A percentile compares a stretch with the other conserved stretches of the same genome.
These are phyloP conservation scores for Odontothrips loti DNA, from an alignment of 2,888 invertebrate species.

Conservation along the genomic window DNA sequence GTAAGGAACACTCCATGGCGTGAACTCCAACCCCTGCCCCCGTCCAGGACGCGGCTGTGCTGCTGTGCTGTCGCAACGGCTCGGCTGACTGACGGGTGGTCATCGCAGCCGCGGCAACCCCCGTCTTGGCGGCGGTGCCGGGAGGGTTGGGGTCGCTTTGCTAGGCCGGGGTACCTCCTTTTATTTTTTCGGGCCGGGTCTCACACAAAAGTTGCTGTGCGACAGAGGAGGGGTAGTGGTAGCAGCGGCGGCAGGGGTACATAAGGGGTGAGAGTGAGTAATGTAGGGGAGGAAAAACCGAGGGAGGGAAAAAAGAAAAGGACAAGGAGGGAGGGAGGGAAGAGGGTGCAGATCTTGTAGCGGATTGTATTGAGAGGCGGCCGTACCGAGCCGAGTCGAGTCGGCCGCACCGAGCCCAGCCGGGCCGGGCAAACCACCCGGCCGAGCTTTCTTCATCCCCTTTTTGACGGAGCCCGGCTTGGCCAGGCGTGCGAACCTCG, in stretches of 20 bases:
- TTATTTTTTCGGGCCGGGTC: no score
- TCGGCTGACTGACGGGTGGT: no score
- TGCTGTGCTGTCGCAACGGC: no score
- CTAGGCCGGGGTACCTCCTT: neutral
- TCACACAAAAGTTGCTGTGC: no score
- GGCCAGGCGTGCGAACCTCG: neutral
- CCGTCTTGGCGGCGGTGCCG: no score
- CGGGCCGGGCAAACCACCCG: neutral
- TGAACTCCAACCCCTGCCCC: no score
- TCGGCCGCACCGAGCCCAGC: conserved; percentile 1
- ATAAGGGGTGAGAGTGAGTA: neutral
- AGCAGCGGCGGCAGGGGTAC: neutral
- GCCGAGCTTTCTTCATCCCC: neutral
- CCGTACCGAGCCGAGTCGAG: neutral
- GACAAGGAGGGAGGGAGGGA: neutral
- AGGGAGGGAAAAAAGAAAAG: neutral
- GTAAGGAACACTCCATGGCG: no score
- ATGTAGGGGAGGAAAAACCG: conserved; percentile 16
- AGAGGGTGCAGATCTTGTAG: conserved; percentile 12
- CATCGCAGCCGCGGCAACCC: no score
- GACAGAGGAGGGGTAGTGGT: no score
- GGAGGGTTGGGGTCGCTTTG: no score
- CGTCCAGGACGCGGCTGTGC: no score
- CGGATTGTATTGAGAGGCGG: conserved; percentile 14
- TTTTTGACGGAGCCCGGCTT: neutral